Evolutionary conservation across 2,797 vertebrate species (phyloP), one percentile per base, ranked within the genome.

Genomic region (Pseudotriccus pelzelni): DNA sequence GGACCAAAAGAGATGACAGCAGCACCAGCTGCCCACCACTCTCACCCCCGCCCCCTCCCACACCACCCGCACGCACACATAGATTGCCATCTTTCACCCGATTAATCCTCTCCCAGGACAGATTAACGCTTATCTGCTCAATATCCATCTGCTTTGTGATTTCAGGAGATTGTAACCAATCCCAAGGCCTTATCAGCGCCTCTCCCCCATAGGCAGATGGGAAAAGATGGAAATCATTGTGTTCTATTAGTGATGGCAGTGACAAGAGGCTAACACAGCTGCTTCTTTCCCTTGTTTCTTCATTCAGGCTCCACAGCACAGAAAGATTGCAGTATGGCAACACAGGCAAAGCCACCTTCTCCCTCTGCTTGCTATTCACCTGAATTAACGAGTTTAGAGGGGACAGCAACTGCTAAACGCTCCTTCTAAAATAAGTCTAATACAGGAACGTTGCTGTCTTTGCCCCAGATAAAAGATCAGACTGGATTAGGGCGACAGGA

Each of bases 81-180:
- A 93, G 87, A 93, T 93, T 96, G 93, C 94, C 91, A 96, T 97
- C 96, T 96, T 97, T 97, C 96, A 97, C 97, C 96, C 92, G 95
- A 97, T 96, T 98, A 98, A 98, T 97, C 96, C 96, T 95, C 96
- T 94, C 96, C 92, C 97, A 97, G 97, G 96, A 95, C 97, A 97
- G 97, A 97, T 98, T 98, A 97, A 92, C 27, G 91, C 96, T 97
- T 97, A 98, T 98, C 96, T 97, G 96, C 97, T 98, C 97, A 96
- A 94, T 98, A 96, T 97, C 97, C 97, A 97, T 97, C 97, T 97
- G 97, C 96, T 96, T 97, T 93, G 94, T 94, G 96, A 97, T 96
- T 97, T 97, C 97, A 95, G 94, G 46, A 95, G 97, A 97, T 97
- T 97, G 97, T 97, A 98, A 98, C 94, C 96, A 97, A 97, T 97